These are phyloP conservation scores for Rhogogaster chlorosoma DNA, from an alignment of 2,888 invertebrate genomes.

Conservation along the genomic window DNA sequence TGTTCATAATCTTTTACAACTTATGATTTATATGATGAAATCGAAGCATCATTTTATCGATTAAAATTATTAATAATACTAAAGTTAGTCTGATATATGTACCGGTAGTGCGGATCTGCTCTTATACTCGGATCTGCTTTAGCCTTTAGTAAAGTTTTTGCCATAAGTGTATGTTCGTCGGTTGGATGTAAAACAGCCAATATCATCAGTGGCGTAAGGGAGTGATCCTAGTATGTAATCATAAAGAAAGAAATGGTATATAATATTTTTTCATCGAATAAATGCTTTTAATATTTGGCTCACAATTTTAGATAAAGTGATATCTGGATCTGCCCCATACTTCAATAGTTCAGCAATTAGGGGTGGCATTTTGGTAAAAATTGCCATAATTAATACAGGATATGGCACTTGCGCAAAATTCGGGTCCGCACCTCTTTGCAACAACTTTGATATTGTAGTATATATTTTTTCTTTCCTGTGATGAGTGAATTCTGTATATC, in stretches of 20 bases:
- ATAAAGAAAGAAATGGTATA: neutral
- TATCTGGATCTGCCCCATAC: constrained; percentile 69
- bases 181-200: constrained; percentile 38
- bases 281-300: neutral
- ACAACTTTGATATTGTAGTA: constrained; percentile 67
- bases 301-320: constrained; percentile 22
- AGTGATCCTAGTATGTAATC: constrained; percentile 31
- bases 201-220: constrained; percentile 46
- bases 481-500: neutral
- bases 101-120: constrained; percentile 68
- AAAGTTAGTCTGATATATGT: neutral
- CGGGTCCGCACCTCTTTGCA: constrained; percentile 72
- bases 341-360: constrained; percentile 66
- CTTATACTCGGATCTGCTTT: constrained; percentile 69
- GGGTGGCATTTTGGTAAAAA: constrained; percentile 69
- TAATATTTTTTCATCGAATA: neutral
- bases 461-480: constrained; percentile 52
- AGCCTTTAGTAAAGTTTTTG: constrained; percentile 64
- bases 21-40: neutral
- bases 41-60: neutral
- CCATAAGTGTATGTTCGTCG: constrained; percentile 63
- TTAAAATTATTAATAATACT: neutral
- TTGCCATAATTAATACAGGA: constrained; percentile 69
- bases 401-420: constrained; percentile 71
- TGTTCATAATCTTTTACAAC: neutral